Evolutionary conservation across 2,888 invertebrate genomes (phyloP), one percentile per base, ranked within the genome.

Genomic region (Smittia aterrima): DNA sequence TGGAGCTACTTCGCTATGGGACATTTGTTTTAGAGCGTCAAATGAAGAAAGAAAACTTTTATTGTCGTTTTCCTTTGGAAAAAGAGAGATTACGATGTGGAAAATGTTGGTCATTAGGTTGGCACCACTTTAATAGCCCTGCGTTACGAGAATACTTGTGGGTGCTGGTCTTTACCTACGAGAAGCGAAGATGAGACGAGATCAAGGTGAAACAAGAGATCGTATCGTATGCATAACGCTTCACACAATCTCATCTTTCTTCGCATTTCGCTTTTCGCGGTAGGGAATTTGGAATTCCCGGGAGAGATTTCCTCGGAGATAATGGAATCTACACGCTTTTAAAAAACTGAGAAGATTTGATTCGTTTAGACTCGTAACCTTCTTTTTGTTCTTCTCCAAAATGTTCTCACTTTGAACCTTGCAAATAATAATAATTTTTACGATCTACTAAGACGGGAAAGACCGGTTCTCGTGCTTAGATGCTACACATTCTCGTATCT

Each of bases 201-300:
- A 22, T 58, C 58, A 58, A 58, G 58, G 58, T 58, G 22, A 58
- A 58, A 47, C 47, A 47, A 4, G 38, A 38, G 38, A 38, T 47
- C 47, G 32, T 32, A 3, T 32, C 32, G 47, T 47, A 47, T 47
- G 47, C 47, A 47, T 47, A 47, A 47, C 2, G 47, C 16, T n/a
- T n/a, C 7, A 47, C 47, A 47, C 47, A 47, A 7, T 38, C 9
- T 47, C 47, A 13, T 16, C 11, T 47, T n/a, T 13, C 32, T 6
- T 9, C 4, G 9, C 32, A 32, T 32, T 32, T 32, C 32, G n/a
- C n/a, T n/a, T n/a, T n/a, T n/a, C n/a, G n/a, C n/a, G n/a, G n/a
- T n/a, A n/a, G n/a, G n/a, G n/a, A n/a, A n/a, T n/a, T n/a, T n/a
- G n/a, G n/a, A n/a, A n/a, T n/a, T n/a, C n/a, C n/a, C n/a, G n/a